Percentiles rank a stretch among this genome's conserved stretches.
These are phyloP conservation scores for Oegoconia quadripuncta DNA, from an alignment of 2,888 invertebrate genomes.

Conservation along the genomic window DNA sequence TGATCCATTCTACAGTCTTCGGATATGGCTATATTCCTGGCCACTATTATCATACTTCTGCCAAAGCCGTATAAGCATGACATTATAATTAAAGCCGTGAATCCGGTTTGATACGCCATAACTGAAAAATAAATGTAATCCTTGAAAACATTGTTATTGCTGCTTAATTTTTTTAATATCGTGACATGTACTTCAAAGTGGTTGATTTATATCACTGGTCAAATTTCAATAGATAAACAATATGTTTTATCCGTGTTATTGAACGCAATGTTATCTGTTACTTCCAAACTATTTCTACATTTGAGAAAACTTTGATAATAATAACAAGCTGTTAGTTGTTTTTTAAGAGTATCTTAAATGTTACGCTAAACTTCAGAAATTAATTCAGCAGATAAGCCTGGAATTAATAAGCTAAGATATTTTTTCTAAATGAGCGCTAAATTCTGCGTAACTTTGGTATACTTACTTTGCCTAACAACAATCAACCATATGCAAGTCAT, in stretches of 20 bases:
- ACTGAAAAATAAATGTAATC: constrained; percentile 55
- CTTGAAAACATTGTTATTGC: neutral
- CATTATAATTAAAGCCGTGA: constrained; percentile 70
- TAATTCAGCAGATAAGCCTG: too few relatives aligned
- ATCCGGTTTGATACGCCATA: constrained; percentile 79
- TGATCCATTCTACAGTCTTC: constrained; percentile 78
- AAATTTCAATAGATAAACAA: constrained; percentile 20
- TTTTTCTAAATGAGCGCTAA: constrained; percentile 5
- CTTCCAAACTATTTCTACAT: too few relatives aligned
- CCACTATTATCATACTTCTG: constrained; percentile 85
- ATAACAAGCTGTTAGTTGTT: too few relatives aligned
- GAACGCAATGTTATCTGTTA: constrained; percentile 5
- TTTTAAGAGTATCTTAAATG: too few relatives aligned
- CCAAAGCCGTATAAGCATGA: constrained; percentile 83
- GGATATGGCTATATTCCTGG: constrained; percentile 84
- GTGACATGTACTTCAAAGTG: neutral
- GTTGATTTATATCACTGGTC: constrained; percentile 4
- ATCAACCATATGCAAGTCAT: constrained; percentile 80
- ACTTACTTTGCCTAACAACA: constrained; percentile 78
- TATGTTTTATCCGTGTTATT: neutral
- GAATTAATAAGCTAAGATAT: too few relatives aligned
- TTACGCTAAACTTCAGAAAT: too few relatives aligned
- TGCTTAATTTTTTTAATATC: too few relatives aligned
- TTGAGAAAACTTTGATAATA: too few relatives aligned
- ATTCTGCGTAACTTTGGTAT: neutral